phyloP scores from a whole-genome alignment of 2,888 invertebrate species.

The Polyommatus icarus region DNA sequence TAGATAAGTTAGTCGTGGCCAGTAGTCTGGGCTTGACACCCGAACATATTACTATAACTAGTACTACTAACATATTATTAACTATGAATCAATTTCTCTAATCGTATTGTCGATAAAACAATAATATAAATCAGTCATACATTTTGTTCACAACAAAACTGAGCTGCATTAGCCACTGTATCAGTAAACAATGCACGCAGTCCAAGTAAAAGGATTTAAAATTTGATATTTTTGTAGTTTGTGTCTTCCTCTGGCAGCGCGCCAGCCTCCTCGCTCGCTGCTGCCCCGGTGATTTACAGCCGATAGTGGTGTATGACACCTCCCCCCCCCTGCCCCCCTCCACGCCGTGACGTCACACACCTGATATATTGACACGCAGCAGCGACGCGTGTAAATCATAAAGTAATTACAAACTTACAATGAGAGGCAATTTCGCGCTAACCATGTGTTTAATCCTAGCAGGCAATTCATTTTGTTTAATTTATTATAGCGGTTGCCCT shows the following conservation, averaged over 20 bases:
- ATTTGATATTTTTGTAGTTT: slow-evolving; percentile 24
- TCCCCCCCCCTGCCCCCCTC: not conserved
- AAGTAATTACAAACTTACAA: slow-evolving; percentile 18
- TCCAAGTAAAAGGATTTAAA: slow-evolving; percentile 5
- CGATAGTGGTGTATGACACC: not conserved
- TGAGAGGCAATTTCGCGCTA: not conserved
- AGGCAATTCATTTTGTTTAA: not conserved
- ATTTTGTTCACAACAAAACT: not conserved
- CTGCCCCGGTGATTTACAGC: not conserved
- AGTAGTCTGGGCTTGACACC: too few relatives aligned
- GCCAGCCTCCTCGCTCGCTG: slow-evolving; percentile 4
- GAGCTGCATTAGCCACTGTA: not conserved
- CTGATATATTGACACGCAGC: not conserved
- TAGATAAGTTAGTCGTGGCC: too few relatives aligned
- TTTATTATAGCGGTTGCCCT: not conserved
- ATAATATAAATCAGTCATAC: not conserved
- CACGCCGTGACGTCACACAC: not conserved
- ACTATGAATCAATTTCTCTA: too few relatives aligned
- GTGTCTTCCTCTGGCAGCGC: slow-evolving; percentile 16
- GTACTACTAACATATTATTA: too few relatives aligned
- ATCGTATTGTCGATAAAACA: not conserved
- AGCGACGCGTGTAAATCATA: slow-evolving; percentile 2
- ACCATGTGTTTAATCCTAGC: not conserved
- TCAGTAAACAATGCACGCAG: slow-evolving; percentile 22
- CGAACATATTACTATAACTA: too few relatives aligned